Base-by-base conservation (phyloP, 2,797 vertebrate species). In the Pogonophryne albipinna region DNA sequence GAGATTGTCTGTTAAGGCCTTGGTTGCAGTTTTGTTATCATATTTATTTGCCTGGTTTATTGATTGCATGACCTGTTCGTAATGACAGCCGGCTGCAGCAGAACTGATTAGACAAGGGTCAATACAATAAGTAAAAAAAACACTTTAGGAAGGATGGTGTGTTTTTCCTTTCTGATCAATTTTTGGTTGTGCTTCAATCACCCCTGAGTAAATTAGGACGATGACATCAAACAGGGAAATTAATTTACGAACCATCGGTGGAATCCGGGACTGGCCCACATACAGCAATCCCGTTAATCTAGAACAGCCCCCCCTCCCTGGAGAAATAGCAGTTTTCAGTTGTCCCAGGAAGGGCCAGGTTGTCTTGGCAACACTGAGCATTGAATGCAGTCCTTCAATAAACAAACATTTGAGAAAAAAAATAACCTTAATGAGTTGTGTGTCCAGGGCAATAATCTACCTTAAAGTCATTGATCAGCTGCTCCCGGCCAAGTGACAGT, bases 191-290 rank as follows among this genome's bases (percentile, higher is more conserved):
- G 34, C 23, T 71, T 17, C 56, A 51, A 67, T 68, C 51, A 56
- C 15, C 63, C 59, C 55, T 77, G 57, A 10, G 42, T 63, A 27
- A 82, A 78, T 57, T 71, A 60, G 63, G 77, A 51, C 66, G 70
- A 71, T 82, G 79, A 73, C 63, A 69, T 77, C 58, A 34, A 79
- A 83, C 71, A 63, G 63, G 66, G 76, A 84, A 62, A 71, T 87
- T 57, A 90, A 84, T 84, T 90, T 83, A 11, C 83, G 78, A 92
- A 87, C 85, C 75, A 64, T 41, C 46, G 34, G 58, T 83, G 86
- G 83, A 85, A 87, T 90, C 76, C 63, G 79, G 74, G 58, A 73
- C 74, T 42, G 45, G 68, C 77, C 83, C 57, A 75, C 73, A 74
- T 65, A 5, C 66, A 75, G 57, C 73, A 65, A 68, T 85, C 65